A percentile compares a stretch with the other conserved stretches of the same genome.
These are phyloP conservation scores for Cotesia chilonis DNA, from an alignment of 1,140 invertebrate species.

Conservation along the genomic window DNA sequence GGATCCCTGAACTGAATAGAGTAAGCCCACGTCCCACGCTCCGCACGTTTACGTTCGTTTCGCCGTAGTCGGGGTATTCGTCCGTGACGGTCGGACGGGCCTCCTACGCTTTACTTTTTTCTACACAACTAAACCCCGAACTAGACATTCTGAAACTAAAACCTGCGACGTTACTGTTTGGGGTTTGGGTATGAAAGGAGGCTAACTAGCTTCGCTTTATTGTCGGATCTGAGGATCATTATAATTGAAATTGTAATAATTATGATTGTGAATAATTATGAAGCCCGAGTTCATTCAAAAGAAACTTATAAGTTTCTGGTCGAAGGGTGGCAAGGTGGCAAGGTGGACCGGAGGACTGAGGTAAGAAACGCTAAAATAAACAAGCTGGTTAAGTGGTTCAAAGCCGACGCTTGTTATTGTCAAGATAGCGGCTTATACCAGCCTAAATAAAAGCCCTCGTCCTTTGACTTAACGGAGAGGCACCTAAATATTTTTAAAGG, in stretches of 20 bases:
- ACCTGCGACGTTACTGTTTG: neutral
- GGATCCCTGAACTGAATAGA: too few species aligned
- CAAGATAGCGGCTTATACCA: slow-evolving; percentile 31
- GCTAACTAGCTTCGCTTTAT: too few species aligned
- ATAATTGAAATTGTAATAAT: too few species aligned
- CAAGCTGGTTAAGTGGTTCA: neutral
- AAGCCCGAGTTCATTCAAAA: too few species aligned
- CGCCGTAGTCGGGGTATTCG: slow-evolving; percentile 17
- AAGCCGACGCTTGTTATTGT: slow-evolving; percentile 30
- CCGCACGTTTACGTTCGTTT: slow-evolving; percentile 3
- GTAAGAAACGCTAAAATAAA: neutral
- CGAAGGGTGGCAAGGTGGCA: neutral
- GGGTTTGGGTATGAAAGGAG: too few species aligned
- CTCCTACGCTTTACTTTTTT: slow-evolving; percentile 20
- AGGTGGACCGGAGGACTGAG: neutral
- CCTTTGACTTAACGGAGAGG: slow-evolving; percentile 62
- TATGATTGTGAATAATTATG: too few species aligned
- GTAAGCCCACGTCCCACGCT: neutral
- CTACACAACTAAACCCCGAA: neutral
- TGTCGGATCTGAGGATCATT: too few species aligned
- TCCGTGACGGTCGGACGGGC: slow-evolving; percentile 30
- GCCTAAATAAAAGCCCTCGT: slow-evolving; percentile 59
- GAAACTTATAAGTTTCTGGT: neutral
- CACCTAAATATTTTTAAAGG: slow-evolving; percentile 65
- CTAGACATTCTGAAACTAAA: neutral